Conservation (phyloP, 2,888 invertebrate species). For the Escarpia spicata region DNA sequence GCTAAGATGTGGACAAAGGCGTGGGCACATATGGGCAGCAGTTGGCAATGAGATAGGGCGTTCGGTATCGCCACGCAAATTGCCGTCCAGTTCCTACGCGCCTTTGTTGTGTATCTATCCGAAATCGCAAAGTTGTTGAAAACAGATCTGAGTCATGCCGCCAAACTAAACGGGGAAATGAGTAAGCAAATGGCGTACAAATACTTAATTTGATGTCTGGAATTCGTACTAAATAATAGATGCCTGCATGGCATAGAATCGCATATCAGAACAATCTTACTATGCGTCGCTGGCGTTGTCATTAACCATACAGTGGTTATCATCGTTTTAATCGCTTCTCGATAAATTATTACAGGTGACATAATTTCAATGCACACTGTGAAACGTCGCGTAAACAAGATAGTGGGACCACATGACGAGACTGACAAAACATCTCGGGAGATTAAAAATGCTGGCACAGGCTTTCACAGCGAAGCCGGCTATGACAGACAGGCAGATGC, state of each 20-base stretch:
- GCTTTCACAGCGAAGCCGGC: neutral
- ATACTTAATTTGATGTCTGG: conserved; percentile 5
- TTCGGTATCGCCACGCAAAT: neutral
- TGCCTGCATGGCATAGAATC: neutral
- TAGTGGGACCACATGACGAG: neutral
- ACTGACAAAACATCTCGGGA: neutral
- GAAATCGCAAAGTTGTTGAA: neutral
- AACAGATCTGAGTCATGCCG: neutral
- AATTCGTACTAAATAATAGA: neutral
- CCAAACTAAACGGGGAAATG: neutral
- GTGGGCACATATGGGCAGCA: neutral
- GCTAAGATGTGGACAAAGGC: neutral
- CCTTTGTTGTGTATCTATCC: neutral
- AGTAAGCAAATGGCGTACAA: neutral
- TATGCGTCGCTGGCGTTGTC: neutral
- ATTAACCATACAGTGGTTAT: neutral
- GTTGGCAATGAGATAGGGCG: neutral
- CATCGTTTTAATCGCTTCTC: neutral
- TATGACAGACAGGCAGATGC: neutral
- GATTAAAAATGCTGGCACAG: neutral
- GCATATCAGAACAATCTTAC: neutral
- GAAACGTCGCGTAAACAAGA: conserved; percentile 1
- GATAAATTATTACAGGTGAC: neutral
- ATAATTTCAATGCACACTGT: conserved; percentile 1
- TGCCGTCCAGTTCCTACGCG: neutral